Evolutionary conservation across 92 coral and sea anemone genomes (phyloP).

Genomic region (Actinostola sp.): DNA sequence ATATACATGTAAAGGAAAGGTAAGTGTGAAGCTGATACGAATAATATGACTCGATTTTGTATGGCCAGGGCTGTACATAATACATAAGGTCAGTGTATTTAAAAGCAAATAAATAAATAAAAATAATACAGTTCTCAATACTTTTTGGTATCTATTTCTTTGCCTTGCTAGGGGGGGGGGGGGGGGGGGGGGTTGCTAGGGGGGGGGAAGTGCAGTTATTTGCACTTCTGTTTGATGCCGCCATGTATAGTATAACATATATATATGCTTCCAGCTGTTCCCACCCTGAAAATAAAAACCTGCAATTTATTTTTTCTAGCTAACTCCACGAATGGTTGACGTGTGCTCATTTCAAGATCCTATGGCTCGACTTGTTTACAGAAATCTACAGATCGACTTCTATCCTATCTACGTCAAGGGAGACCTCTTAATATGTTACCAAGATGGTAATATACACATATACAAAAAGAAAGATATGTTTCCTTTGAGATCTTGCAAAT

Average conservation of each 20-base stretch:
- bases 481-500: conserved; percentile 67
- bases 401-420: conserved; percentile 66
- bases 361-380: conserved; percentile 70
- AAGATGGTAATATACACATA: conserved; percentile 44
- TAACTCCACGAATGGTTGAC: conserved; percentile 59
- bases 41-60: background rate
- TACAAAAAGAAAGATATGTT: conserved; percentile 62
- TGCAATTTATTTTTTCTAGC: background rate
- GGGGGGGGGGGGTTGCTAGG: no score
- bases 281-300: no score
- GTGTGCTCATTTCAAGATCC: conserved; percentile 91
- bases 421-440: conserved; percentile 35
- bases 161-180: no score
- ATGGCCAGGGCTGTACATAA: background rate
- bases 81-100: background rate
- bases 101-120: background rate
- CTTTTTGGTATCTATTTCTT: no score
- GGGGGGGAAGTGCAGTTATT: no score
- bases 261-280: background rate
- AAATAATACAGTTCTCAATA: no score
- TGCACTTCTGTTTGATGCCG: no score
- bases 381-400: conserved; percentile 58
- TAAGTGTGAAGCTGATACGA: background rate
- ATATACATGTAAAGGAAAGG: conserved; percentile 81
- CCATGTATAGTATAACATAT: background rate